These are phyloP conservation scores for Cyprinodon diabolis DNA, from an alignment of 2,797 vertebrate genomes.

Conservation along the genomic window DNA sequence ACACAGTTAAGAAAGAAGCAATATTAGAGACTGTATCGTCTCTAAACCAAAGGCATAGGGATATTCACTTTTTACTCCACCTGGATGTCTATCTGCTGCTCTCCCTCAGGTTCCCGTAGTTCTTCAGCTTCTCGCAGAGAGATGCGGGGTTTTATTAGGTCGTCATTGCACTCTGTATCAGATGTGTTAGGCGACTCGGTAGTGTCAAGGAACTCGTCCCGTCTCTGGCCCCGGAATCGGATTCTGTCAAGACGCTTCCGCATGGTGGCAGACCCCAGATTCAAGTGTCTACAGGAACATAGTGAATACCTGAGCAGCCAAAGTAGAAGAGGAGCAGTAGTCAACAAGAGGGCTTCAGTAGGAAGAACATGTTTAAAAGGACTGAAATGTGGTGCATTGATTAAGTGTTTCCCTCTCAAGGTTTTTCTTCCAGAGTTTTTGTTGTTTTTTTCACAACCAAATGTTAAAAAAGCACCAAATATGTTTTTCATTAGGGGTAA, in stretches of 20 bases:
- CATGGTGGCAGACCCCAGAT: conserved; percentile 86
- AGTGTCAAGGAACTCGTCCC: conserved; percentile 93
- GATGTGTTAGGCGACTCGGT: conserved; percentile 94
- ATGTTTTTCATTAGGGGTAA: neutral
- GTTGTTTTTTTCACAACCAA: neutral
- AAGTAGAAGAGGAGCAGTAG: neutral
- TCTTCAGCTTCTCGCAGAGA: conserved; percentile 85
- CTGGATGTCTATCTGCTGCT: conserved; percentile 54
- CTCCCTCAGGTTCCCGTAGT: conserved; percentile 83
- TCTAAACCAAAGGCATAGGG: neutral
- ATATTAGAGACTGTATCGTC: neutral
- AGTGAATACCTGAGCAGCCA: conserved; percentile 77
- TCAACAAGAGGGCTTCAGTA: neutral
- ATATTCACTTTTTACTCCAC: conserved; percentile 18
- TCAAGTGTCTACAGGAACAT: conserved; percentile 88
- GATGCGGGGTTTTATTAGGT: conserved; percentile 79
- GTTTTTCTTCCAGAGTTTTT: neutral
- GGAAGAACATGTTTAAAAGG: neutral
- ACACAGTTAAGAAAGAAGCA: neutral
- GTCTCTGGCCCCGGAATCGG: conserved; percentile 93
- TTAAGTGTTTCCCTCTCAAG: neutral
- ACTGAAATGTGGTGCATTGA: neutral
- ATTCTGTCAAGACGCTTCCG: conserved; percentile 94
- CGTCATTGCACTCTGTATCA: conserved; percentile 92
- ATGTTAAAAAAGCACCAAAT: neutral